phyloP scores from a whole-genome alignment of 2,113 vertebrate species.

The Gasterosteus aculeatus region DNA sequence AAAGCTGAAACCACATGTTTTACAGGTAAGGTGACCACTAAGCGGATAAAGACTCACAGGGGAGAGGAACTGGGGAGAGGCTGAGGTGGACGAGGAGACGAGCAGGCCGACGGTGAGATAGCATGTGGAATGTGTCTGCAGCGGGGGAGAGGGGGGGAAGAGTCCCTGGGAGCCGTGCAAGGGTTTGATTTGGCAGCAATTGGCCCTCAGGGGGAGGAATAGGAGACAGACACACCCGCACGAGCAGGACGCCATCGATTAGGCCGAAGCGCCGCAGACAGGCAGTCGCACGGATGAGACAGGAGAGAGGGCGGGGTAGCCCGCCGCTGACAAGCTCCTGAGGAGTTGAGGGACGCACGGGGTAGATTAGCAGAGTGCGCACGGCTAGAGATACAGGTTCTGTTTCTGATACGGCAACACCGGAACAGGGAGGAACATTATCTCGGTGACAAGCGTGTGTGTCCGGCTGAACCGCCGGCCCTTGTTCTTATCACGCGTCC shows the following conservation, averaged over 20 bases:
- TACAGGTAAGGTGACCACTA: slow-evolving; percentile 26
- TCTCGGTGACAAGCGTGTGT: slow-evolving; percentile 64
- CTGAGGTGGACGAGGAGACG: slow-evolving; percentile 14
- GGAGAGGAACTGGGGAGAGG: background rate
- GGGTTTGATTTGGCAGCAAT: slow-evolving; percentile 52
- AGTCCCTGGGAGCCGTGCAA: slow-evolving; percentile 27
- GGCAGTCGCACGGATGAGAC: slow-evolving; percentile 42
- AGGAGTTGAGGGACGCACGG: slow-evolving; percentile 35
- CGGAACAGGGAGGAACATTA: slow-evolving; percentile 59
- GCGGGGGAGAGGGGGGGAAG: background rate
- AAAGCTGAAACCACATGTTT: slow-evolving; percentile 23
- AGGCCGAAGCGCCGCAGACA: slow-evolving; percentile 34
- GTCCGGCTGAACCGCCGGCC: slow-evolving; percentile 56
- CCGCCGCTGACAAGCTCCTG: slow-evolving; percentile 45
- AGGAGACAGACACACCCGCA: slow-evolving; percentile 33
- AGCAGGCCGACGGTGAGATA: background rate
- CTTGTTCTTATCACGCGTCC: slow-evolving; percentile 55
- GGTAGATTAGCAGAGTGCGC: slow-evolving; percentile 55
- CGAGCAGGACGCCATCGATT: slow-evolving; percentile 42
- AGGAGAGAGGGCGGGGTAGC: slow-evolving; percentile 27
- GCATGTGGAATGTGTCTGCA: slow-evolving; percentile 2
- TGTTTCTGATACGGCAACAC: slow-evolving; percentile 59
- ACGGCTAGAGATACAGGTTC: slow-evolving; percentile 41
- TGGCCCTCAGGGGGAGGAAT: slow-evolving; percentile 4
- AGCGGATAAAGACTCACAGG: slow-evolving; percentile 20